A percentile compares a stretch with the other conserved stretches of the same genome.
Evolutionary conservation across 2,113 vertebrate genomes (phyloP).

Genomic region (Sphyrna mokarran): DNA sequence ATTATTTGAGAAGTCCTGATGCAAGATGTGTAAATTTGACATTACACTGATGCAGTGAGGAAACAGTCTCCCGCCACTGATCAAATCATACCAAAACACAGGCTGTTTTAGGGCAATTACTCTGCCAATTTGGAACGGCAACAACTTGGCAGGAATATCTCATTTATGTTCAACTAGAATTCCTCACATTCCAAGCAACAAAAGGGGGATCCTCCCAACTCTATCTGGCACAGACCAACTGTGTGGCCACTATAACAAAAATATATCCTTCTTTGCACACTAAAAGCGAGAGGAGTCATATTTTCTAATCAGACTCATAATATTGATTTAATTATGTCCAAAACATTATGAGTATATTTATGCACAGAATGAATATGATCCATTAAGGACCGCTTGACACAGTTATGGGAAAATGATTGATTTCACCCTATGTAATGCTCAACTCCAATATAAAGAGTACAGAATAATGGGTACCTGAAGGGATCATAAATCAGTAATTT

Average conservation of each 20-base stretch:
- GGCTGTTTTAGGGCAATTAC: background rate
- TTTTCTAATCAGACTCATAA: conserved; percentile 14
- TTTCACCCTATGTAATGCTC: background rate
- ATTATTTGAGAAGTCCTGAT: background rate
- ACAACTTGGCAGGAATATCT: background rate
- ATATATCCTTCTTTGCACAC: background rate
- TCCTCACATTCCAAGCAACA: background rate
- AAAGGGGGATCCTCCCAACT: background rate
- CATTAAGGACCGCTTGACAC: conserved; percentile 22
- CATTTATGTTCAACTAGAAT: background rate
- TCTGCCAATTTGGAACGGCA: background rate
- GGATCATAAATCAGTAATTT: conserved; percentile 26
- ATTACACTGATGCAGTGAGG: background rate
- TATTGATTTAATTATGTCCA: conserved; percentile 17
- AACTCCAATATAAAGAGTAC: background rate
- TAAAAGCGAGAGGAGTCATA: background rate
- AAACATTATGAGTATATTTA: background rate
- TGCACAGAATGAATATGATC: conserved; percentile 26
- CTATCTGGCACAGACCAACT: background rate
- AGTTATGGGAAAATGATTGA: conserved; percentile 28
- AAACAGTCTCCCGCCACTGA: background rate
- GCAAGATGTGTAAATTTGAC: background rate
- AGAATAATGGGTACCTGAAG: conserved; percentile 22
- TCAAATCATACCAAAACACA: background rate
- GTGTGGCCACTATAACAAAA: background rate